phyloP scores from a whole-genome alignment of 1,140 invertebrate species.

The Arion vulgaris region DNA sequence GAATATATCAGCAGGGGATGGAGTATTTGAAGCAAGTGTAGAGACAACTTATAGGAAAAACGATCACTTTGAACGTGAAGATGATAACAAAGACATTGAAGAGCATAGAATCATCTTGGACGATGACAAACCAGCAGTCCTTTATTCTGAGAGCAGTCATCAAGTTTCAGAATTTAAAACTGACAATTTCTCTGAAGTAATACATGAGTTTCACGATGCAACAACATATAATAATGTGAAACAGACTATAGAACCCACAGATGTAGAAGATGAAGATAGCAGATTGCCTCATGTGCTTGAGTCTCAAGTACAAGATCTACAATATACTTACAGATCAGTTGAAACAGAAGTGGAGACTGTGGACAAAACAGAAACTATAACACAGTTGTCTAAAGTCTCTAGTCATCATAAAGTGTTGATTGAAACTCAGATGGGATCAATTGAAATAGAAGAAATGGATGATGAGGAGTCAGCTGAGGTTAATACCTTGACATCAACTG shows the following conservation, averaged over 20 bases:
- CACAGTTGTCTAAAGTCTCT: too few species aligned
- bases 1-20: neutral
- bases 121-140: neutral
- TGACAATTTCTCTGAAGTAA: too few species aligned
- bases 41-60: neutral
- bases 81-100: neutral
- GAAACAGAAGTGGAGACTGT: neutral
- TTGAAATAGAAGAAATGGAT: conserved; percentile 45
- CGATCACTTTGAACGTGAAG: neutral
- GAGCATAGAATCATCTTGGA: neutral
- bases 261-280: conserved; percentile 73
- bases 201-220: neutral
- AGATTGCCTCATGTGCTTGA: conserved; percentile 8
- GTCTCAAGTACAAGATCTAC: conserved; percentile 37
- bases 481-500: conserved; percentile 18
- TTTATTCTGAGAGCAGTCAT: too few species aligned
- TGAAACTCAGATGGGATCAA: conserved; percentile 50
- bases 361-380: conserved; percentile 62
- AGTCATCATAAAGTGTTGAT: conserved; percentile 51
- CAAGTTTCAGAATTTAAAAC: too few species aligned
- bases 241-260: conserved; percentile 32
- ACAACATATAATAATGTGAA: neutral
- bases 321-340: neutral
- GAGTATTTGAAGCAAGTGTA: neutral
- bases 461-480: conserved; percentile 40